Evolutionary conservation across 2,888 invertebrate species (phyloP).

Genomic region (Lottia scabra): DNA sequence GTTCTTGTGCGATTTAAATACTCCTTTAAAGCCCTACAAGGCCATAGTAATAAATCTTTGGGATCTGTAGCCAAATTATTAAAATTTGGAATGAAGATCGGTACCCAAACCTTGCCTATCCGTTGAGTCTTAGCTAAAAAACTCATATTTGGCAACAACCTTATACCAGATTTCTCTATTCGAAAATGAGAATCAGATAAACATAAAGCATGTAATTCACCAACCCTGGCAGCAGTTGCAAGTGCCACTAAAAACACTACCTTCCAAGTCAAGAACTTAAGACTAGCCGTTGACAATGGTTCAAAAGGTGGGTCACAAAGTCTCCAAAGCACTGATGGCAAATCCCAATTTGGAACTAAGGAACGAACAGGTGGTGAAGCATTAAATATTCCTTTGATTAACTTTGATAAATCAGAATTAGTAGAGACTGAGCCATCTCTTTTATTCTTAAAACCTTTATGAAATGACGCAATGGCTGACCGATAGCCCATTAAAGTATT

Average conservation of each 20-base stretch:
- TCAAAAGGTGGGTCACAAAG: background rate
- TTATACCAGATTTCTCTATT: conserved; percentile 17
- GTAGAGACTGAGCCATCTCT: background rate
- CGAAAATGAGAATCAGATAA: background rate
- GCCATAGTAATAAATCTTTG: background rate
- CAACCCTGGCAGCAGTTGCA: background rate
- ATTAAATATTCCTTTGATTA: background rate
- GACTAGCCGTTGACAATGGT: background rate
- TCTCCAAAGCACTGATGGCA: background rate
- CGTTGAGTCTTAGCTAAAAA: too few relatives aligned
- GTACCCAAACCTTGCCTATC: too few relatives aligned
- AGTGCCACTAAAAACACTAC: background rate
- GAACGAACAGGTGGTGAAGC: background rate
- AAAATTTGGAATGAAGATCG: too few relatives aligned
- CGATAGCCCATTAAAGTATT: background rate
- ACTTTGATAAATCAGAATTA: background rate
- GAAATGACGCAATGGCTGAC: too few relatives aligned
- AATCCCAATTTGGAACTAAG: background rate
- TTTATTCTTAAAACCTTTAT: too few relatives aligned
- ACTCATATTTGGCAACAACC: too few relatives aligned
- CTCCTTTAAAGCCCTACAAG: background rate
- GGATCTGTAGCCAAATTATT: background rate
- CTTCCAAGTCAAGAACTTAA: conserved; percentile 8
- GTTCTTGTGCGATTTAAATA: background rate
- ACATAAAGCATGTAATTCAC: background rate